phyloP scores from a whole-genome alignment of 2,888 invertebrate genomes.

The Emmelina monodactyla region DNA sequence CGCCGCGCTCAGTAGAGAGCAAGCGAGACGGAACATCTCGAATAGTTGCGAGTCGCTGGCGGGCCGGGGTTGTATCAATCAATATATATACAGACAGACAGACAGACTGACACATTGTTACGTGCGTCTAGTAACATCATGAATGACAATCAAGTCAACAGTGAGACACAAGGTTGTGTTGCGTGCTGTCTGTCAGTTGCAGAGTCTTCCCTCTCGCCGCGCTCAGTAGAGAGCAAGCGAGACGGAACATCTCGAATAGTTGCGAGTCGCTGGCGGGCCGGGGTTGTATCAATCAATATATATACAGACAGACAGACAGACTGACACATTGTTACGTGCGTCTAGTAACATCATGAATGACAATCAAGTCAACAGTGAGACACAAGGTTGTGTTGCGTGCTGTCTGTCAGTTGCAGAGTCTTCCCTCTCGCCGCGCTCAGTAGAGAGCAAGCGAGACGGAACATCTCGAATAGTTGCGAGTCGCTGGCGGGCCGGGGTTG shows the following conservation, averaged over 20 bases:
- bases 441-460: constrained; percentile 89
- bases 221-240: constrained; percentile 87
- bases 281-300: no score
- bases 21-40: constrained; percentile 94
- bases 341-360: no score
- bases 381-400: constrained; percentile 76
- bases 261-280: constrained; percentile 90
- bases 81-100: no score
- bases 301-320: no score
- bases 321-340: no score
- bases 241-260: constrained; percentile 94
- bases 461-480: constrained; percentile 94
- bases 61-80: no score
- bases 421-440: constrained; percentile 89
- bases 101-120: no score
- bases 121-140: no score
- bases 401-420: constrained; percentile 83
- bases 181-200: constrained; percentile 84
- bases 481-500: no score
- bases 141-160: no score
- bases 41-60: constrained; percentile 91
- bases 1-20: constrained; percentile 87
- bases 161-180: constrained; percentile 73
- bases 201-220: constrained; percentile 88
- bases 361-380: no score